These are phyloP conservation scores for Chrysochloris asiatica DNA, from an alignment of 2,113 vertebrate genomes.

Conservation along the genomic window DNA sequence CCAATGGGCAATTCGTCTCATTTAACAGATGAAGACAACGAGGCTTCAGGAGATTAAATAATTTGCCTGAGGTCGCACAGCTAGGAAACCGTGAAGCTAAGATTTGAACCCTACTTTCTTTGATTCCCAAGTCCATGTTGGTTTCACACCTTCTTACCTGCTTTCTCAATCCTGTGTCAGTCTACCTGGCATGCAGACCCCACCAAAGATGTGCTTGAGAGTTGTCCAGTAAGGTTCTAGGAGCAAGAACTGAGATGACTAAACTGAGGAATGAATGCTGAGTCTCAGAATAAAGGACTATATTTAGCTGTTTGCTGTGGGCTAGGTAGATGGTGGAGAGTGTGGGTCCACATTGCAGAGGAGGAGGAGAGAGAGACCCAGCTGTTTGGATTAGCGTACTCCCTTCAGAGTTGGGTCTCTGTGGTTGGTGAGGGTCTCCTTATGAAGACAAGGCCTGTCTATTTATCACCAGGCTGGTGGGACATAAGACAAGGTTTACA, in stretches of 20 bases:
- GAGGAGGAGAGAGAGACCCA: too few species aligned
- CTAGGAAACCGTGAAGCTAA: too few species aligned
- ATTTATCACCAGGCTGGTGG: background rate
- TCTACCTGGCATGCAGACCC: background rate
- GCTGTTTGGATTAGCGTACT: background rate
- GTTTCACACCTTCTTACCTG: background rate
- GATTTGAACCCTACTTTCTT: background rate
- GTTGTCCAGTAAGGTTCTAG: background rate
- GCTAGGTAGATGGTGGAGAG: constrained; percentile 1
- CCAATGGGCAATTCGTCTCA: background rate
- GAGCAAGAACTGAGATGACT: background rate
- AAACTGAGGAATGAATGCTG: constrained; percentile 14
- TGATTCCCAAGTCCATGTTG: background rate
- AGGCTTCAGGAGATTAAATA: too few species aligned
- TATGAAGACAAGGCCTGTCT: background rate
- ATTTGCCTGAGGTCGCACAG: too few species aligned
- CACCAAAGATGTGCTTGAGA: background rate
- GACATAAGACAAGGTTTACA: background rate
- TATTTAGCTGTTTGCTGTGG: constrained; percentile 56
- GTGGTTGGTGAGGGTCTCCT: background rate
- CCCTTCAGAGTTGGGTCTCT: background rate
- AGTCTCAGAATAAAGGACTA: constrained; percentile 27
- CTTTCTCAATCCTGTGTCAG: background rate
- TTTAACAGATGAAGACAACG: too few species aligned
- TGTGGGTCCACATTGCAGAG: background rate